phyloP scores from a whole-genome alignment of 92 coral and sea anemone species.

The Phenganax marumi region DNA sequence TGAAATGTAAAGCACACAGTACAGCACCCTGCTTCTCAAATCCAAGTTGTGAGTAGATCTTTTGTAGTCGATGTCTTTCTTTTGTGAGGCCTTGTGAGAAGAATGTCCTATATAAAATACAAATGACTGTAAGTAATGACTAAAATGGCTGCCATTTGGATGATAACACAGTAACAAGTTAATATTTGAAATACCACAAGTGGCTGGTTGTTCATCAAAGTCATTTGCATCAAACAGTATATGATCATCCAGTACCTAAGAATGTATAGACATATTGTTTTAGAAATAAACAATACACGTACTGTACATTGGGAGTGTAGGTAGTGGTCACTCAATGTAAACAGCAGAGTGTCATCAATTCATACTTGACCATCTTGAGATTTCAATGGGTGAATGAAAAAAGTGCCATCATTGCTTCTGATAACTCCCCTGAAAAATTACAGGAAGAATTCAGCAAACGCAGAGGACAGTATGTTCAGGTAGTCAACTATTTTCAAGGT shows the following conservation, averaged over 20 bases:
- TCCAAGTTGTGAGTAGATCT: slow-evolving; percentile 36
- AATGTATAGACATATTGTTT: background rate
- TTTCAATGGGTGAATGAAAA: slow-evolving; percentile 62
- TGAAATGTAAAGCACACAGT: background rate
- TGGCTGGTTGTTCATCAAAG: slow-evolving; percentile 21
- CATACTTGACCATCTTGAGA: slow-evolving; percentile 31
- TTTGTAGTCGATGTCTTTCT: slow-evolving; percentile 5
- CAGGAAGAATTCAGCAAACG: background rate
- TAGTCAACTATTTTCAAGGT: background rate
- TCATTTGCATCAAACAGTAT: slow-evolving; percentile 15
- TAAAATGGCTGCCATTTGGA: background rate
- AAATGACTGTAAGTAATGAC: background rate
- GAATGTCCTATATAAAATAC: background rate
- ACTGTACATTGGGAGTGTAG: no score
- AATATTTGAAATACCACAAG: slow-evolving; percentile 12
- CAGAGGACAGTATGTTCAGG: background rate
- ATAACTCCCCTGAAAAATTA: slow-evolving; percentile 68
- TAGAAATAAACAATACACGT: background rate
- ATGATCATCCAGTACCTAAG: slow-evolving; percentile 30
- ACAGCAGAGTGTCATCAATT: background rate
- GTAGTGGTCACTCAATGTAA: background rate
- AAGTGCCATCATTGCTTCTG: slow-evolving; percentile 76
- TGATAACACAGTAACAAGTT: no score
- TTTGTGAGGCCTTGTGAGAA: background rate
- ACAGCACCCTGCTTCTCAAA: slow-evolving; percentile 51